Percentiles rank a stretch among this genome's conserved stretches.
Evolutionary conservation across 2,888 invertebrate genomes (phyloP).

Genomic region (Pasiphila rectangulata): DNA sequence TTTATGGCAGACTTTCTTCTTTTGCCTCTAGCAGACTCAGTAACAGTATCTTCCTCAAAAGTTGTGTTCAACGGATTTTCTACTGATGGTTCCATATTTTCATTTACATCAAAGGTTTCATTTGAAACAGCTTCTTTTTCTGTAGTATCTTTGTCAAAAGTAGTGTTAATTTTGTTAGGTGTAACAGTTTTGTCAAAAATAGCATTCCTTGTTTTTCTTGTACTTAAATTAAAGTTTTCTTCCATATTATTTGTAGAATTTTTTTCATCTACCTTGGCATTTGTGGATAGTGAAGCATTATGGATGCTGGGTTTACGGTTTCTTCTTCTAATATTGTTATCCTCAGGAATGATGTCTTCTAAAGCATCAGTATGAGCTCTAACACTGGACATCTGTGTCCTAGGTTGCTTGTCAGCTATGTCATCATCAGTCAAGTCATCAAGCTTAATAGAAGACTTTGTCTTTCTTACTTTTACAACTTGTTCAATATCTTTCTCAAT

Average conservation of each 20-base stretch:
- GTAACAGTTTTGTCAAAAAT: conserved; percentile 28
- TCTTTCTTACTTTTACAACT: conserved; percentile 11
- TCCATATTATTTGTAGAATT: conserved; percentile 19
- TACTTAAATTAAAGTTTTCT: conserved; percentile 12
- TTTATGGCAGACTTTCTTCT: conserved; percentile 2
- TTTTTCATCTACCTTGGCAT: conserved; percentile 2
- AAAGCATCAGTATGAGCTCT: conserved; percentile 6
- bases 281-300: not conserved
- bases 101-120: not conserved
- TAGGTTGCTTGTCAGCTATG: conserved; percentile 1
- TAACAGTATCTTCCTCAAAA: not conserved
- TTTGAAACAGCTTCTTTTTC: not conserved
- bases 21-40: not conserved
- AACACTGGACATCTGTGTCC: conserved; percentile 20
- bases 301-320: conserved; percentile 17
- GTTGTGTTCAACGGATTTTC: not conserved
- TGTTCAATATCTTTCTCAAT: not conserved
- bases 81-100: not conserved
- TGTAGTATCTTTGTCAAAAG: conserved; percentile 5
- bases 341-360: not conserved
- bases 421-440: conserved; percentile 2
- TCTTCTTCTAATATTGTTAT: not conserved
- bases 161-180: conserved; percentile 10
- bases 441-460: conserved; percentile 24
- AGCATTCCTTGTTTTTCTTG: conserved; percentile 25